Percentiles rank a stretch among this genome's conserved stretches.
Conservation (phyloP, 2,797 vertebrate species). For the Aldrovandia affinis region DNA sequence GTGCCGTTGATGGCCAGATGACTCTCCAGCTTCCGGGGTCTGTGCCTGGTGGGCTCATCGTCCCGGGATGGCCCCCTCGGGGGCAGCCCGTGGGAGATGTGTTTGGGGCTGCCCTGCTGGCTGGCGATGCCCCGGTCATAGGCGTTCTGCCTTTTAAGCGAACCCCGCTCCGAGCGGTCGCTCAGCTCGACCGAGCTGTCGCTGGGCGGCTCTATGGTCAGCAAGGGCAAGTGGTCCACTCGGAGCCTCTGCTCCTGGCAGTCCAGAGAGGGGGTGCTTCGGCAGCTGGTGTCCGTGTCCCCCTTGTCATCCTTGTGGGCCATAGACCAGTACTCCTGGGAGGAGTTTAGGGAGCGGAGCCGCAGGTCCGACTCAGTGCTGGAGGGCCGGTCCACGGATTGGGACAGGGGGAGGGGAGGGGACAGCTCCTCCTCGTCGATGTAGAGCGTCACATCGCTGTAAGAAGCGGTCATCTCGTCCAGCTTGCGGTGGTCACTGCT, state of each 20-base stretch:
- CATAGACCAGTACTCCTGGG: conserved; percentile 92
- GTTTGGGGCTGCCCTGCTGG: conserved; percentile 90
- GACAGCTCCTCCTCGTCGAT: conserved; percentile 97
- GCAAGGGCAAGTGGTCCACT: conserved; percentile 86
- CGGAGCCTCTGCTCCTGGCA: conserved; percentile 86
- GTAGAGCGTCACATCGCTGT: conserved; percentile 94
- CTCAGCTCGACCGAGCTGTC: conserved; percentile 95
- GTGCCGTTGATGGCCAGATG: conserved; percentile 93
- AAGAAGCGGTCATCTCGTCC: conserved; percentile 93
- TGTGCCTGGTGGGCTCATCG: conserved; percentile 78
- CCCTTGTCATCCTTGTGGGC: conserved; percentile 88
- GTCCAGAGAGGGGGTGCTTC: conserved; percentile 89
- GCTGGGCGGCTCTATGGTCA: conserved; percentile 93
- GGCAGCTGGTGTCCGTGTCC: conserved; percentile 91
- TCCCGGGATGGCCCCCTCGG: conserved; percentile 82
- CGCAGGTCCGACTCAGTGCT: conserved; percentile 87
- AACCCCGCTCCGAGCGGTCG: conserved; percentile 90
- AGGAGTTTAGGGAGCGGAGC: conserved; percentile 79
- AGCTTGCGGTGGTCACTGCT: conserved; percentile 79
- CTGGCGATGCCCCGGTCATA: conserved; percentile 78
- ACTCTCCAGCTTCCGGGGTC: conserved; percentile 82
- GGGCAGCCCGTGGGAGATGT: conserved; percentile 77
- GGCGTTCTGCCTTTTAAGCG: conserved; percentile 83
- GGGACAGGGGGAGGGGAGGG: conserved; percentile 84
- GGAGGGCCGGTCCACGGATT: conserved; percentile 81